These are phyloP conservation scores for Diplodus sargus DNA, from an alignment of 2,797 vertebrate genomes.

Conservation along the genomic window DNA sequence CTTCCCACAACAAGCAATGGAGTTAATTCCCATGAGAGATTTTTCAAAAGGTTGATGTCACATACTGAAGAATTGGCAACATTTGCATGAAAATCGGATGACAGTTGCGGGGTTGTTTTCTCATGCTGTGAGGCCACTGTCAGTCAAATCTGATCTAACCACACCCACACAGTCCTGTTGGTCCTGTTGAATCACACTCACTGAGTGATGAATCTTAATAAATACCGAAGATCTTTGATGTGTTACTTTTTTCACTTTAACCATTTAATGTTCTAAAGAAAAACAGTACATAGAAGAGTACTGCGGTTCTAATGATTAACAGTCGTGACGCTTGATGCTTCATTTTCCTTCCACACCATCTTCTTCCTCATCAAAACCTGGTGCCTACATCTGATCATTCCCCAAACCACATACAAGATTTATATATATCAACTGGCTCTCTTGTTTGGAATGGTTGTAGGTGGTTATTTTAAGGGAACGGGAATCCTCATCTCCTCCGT, in stretches of 20 bases:
- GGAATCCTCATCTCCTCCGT: too few species aligned
- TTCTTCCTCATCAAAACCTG: background rate
- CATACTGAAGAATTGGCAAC: background rate
- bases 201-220: background rate
- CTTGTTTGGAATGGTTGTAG: too few species aligned
- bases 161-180: background rate
- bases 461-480: too few species aligned
- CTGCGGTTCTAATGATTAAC: background rate
- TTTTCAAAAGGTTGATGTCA: background rate
- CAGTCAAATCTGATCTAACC: conserved; percentile 1
- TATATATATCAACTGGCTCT: too few species aligned
- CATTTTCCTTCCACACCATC: background rate
- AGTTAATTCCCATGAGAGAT: background rate
- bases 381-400: too few species aligned
- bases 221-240: background rate
- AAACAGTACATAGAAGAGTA: background rate
- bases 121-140: background rate
- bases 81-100: background rate
- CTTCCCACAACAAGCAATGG: background rate
- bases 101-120: background rate
- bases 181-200: background rate
- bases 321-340: background rate
- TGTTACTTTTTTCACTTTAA: too few species aligned
- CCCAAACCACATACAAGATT: too few species aligned
- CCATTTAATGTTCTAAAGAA: too few species aligned